Percentiles rank a stretch among this genome's conserved stretches.
These are phyloP conservation scores for Pseudococcus jackbeardsleyi DNA, from an alignment of 2,888 invertebrate species.

Conservation along the genomic window DNA sequence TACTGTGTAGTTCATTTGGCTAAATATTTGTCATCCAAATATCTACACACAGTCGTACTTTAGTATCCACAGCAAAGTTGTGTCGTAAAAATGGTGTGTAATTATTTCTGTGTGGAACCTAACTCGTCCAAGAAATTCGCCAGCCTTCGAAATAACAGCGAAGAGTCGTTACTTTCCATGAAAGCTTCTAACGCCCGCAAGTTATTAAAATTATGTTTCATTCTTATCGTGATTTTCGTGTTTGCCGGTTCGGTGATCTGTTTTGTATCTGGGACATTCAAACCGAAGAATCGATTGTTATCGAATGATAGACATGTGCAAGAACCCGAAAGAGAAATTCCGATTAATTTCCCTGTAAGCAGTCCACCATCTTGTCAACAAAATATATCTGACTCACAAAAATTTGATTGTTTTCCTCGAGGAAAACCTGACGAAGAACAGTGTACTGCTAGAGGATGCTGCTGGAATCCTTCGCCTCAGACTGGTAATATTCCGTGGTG, in stretches of 20 bases:
- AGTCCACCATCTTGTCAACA: slow-evolving; percentile 56
- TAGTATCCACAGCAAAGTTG: not conserved
- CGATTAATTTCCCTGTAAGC: not conserved
- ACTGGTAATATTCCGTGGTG: slow-evolving; percentile 77
- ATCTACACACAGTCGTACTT: too few relatives aligned
- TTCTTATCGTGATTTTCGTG: not conserved
- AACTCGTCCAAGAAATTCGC: not conserved
- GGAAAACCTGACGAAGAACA: slow-evolving; percentile 66
- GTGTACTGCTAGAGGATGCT: slow-evolving; percentile 67
- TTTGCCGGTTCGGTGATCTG: slow-evolving; percentile 3
- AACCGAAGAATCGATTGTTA: not conserved
- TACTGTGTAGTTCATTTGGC: not conserved
- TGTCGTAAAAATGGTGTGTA: not conserved
- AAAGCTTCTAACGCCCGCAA: not conserved
- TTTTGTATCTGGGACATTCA: not conserved
- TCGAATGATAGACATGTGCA: not conserved
- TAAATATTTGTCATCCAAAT: too few relatives aligned
- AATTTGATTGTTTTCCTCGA: slow-evolving; percentile 68
- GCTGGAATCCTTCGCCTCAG: slow-evolving; percentile 66
- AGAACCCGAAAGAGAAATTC: not conserved
- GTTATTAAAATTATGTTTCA: not conserved
- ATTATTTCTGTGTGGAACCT: not conserved
- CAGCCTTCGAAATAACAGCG: not conserved
- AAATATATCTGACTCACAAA: slow-evolving; percentile 66
- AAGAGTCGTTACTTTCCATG: not conserved